These are phyloP conservation scores for Beris chalybata DNA, from an alignment of 2,888 invertebrate genomes.

Conservation along the genomic window DNA sequence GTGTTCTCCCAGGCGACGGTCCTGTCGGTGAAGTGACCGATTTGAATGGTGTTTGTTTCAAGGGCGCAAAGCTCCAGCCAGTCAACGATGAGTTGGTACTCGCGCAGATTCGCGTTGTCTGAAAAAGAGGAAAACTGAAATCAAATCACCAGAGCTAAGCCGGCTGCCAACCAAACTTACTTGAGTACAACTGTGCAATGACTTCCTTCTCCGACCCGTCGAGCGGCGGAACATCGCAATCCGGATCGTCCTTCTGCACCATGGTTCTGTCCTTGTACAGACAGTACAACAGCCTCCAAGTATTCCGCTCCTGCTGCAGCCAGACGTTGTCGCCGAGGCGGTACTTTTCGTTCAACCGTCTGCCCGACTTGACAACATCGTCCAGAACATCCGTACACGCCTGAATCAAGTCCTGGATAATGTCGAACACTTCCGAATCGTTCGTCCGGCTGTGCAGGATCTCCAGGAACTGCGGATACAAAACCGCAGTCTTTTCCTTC, in stretches of 20 bases:
- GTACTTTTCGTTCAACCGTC: slow-evolving; percentile 35
- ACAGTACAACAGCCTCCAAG: slow-evolving; percentile 83
- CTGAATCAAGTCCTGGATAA: slow-evolving; percentile 40
- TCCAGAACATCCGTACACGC: slow-evolving; percentile 39
- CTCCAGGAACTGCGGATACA: slow-evolving; percentile 53
- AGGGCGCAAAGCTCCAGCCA: slow-evolving; percentile 86
- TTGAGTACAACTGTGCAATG: slow-evolving; percentile 55
- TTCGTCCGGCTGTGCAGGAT: slow-evolving; percentile 50
- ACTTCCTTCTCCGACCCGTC: slow-evolving; percentile 61
- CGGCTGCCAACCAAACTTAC: slow-evolving; percentile 43
- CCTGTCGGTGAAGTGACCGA: slow-evolving; percentile 77
- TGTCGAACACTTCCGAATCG: slow-evolving; percentile 42
- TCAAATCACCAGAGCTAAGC: not conserved
- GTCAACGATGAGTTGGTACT: slow-evolving; percentile 84
- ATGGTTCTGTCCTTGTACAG: slow-evolving; percentile 79
- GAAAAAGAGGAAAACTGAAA: slow-evolving; percentile 36
- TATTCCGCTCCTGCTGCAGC: slow-evolving; percentile 82
- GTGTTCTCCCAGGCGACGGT: slow-evolving; percentile 92
- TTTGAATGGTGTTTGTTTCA: slow-evolving; percentile 59
- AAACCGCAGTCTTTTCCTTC: slow-evolving; percentile 47
- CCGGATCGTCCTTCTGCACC: slow-evolving; percentile 52
- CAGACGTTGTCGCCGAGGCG: slow-evolving; percentile 53
- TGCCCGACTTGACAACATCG: slow-evolving; percentile 34
- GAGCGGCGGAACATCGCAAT: slow-evolving; percentile 51
- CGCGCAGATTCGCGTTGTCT: slow-evolving; percentile 63